A percentile compares a stretch with the other conserved stretches of the same genome.
These are phyloP conservation scores for Parascotia fuliginaria DNA, from an alignment of 2,888 invertebrate genomes.

Conservation along the genomic window DNA sequence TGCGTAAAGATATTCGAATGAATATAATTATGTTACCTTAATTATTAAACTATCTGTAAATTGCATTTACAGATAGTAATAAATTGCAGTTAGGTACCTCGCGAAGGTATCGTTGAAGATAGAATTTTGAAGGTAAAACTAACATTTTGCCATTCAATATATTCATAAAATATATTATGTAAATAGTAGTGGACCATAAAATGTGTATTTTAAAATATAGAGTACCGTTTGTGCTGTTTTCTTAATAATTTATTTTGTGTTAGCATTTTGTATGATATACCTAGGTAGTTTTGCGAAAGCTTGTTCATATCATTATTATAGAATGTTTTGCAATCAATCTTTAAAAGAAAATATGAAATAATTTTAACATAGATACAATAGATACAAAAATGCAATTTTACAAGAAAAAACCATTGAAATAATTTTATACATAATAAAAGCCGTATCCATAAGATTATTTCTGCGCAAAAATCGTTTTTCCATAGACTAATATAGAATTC, in stretches of 20 bases:
- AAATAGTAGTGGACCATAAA: conserved; percentile 54
- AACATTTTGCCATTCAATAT: no score
- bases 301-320: conserved; percentile 35
- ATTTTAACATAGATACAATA: no score
- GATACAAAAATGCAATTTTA: no score
- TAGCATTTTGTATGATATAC: neutral
- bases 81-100: neutral
- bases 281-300: conserved; percentile 28
- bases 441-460: neutral
- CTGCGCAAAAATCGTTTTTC: neutral
- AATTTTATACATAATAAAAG: neutral
- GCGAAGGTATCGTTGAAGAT: no score
- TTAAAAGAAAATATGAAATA: no score
- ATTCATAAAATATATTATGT: conserved; percentile 24
- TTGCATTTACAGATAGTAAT: neutral
- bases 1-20: neutral
- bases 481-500: neutral
- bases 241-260: conserved; percentile 4
- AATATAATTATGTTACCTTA: neutral
- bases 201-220: conserved; percentile 27
- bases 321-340: conserved; percentile 7
- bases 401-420: no score
- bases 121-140: no score
- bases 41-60: neutral
- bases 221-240: conserved; percentile 8